Percentiles rank a stretch among this genome's conserved stretches.
These are phyloP conservation scores for Gambelia wislizenii DNA, from an alignment of 2,797 vertebrate genomes.

Conservation along the genomic window DNA sequence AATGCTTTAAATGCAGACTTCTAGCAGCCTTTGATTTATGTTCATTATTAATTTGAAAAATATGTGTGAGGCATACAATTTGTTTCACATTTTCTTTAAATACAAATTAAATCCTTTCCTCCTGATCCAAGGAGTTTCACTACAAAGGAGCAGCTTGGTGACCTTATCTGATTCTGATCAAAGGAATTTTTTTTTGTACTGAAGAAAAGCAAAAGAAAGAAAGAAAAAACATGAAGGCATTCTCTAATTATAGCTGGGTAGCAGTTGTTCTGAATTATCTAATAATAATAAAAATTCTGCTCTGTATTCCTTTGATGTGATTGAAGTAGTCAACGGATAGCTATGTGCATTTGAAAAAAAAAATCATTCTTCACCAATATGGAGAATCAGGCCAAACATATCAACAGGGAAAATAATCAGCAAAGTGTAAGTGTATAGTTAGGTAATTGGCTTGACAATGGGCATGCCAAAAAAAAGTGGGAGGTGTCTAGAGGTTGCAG, in stretches of 20 bases:
- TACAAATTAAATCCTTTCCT: slow-evolving; percentile 51
- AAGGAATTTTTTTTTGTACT: slow-evolving; percentile 42
- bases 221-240: slow-evolving; percentile 58
- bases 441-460: neutral
- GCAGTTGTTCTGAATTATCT: slow-evolving; percentile 30
- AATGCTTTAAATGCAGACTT: slow-evolving; percentile 49
- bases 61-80: slow-evolving; percentile 29
- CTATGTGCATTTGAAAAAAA: neutral
- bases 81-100: slow-evolving; percentile 61
- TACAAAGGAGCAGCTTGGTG: neutral
- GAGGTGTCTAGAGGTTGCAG: neutral
- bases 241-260: slow-evolving; percentile 57
- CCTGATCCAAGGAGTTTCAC: slow-evolving; percentile 34
- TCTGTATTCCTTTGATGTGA: slow-evolving; percentile 54
- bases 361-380: neutral
- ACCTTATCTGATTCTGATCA: slow-evolving; percentile 62
- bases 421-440: neutral
- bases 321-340: slow-evolving; percentile 17
- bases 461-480: too few species aligned
- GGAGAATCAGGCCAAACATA: neutral
- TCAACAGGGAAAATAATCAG: neutral
- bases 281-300: slow-evolving; percentile 51
- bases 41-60: slow-evolving; percentile 54
- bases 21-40: slow-evolving; percentile 54
- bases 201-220: slow-evolving; percentile 58